phyloP scores from a whole-genome alignment of 2,888 invertebrate species.

The Cynaeus angustus region DNA sequence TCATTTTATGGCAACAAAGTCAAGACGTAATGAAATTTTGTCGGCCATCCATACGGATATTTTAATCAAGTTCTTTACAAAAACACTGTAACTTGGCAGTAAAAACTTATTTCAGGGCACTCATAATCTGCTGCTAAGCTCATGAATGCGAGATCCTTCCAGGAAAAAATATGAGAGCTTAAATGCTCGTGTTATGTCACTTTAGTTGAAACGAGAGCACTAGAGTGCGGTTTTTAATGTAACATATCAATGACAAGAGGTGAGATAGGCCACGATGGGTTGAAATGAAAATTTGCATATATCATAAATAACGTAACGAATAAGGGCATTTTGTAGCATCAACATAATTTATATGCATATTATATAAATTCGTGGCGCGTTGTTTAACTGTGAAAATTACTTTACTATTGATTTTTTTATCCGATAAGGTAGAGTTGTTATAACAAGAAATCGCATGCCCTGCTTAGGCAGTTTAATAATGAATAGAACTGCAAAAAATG shows the following conservation, averaged over 20 bases:
- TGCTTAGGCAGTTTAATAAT: constrained; percentile 4
- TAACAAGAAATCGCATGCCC: not conserved
- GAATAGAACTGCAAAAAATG: constrained; percentile 2
- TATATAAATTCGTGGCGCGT: not conserved
- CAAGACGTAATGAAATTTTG: not conserved
- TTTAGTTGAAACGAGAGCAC: not conserved
- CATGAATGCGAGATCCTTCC: constrained; percentile 4
- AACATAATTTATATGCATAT: not conserved
- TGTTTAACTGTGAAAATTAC: not conserved
- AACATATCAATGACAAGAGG: not conserved
- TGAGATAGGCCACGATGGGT: not conserved
- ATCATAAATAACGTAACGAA: not conserved
- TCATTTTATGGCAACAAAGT: not conserved
- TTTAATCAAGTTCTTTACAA: constrained; percentile 1
- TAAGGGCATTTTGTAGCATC: not conserved
- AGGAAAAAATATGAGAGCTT: not conserved
- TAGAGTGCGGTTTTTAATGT: not conserved
- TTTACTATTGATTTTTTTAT: not conserved
- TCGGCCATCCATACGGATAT: not conserved
- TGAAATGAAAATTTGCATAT: no score
- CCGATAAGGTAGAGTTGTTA: not conserved
- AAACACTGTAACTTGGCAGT: not conserved
- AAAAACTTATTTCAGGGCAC: constrained; percentile 1
- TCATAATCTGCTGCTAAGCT: not conserved
- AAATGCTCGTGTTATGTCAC: not conserved